Evolutionary conservation across 2,888 invertebrate genomes (phyloP).

Genomic region (Lissonota sp.): DNA sequence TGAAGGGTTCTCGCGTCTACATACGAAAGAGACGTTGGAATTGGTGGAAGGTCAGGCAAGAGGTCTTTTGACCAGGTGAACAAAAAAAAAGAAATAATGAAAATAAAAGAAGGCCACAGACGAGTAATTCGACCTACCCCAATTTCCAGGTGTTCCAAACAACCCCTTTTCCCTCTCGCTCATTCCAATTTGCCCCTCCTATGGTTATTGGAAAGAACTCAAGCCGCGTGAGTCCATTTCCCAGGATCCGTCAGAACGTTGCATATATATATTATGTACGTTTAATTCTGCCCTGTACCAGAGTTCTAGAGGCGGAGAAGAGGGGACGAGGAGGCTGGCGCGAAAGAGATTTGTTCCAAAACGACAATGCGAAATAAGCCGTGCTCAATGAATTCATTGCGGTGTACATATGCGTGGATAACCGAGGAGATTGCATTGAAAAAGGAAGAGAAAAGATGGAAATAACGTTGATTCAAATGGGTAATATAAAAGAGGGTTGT

Average conservation of each 20-base stretch:
- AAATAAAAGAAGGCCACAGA: neutral
- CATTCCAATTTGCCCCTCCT: constrained; percentile 21
- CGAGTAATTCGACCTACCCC: constrained; percentile 55
- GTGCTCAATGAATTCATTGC: constrained; percentile 44
- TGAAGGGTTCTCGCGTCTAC: constrained; percentile 15
- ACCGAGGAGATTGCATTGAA: constrained; percentile 8
- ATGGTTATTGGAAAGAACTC: constrained; percentile 23
- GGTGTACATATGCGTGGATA: neutral
- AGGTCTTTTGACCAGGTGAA: constrained; percentile 2
- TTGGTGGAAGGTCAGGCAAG: constrained; percentile 38
- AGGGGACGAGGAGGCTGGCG: too few relatives aligned
- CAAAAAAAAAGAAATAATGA: constrained; percentile 20
- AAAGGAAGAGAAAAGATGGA: constrained; percentile 15
- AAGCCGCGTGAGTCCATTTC: constrained; percentile 37
- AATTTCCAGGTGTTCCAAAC: constrained; percentile 56
- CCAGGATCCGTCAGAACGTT: constrained; percentile 36
- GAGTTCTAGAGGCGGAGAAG: too few relatives aligned
- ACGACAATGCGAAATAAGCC: constrained; percentile 41
- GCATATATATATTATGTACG: too few relatives aligned
- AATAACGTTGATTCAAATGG: constrained; percentile 14
- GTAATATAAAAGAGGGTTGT: constrained; percentile 1
- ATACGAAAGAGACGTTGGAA: constrained; percentile 5
- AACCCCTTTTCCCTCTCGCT: neutral
- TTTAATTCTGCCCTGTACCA: too few relatives aligned
- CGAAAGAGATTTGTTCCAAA: constrained; percentile 10